These are phyloP conservation scores for Nephrotoma guestfalica DNA, from an alignment of 2,888 invertebrate genomes.

Conservation along the genomic window DNA sequence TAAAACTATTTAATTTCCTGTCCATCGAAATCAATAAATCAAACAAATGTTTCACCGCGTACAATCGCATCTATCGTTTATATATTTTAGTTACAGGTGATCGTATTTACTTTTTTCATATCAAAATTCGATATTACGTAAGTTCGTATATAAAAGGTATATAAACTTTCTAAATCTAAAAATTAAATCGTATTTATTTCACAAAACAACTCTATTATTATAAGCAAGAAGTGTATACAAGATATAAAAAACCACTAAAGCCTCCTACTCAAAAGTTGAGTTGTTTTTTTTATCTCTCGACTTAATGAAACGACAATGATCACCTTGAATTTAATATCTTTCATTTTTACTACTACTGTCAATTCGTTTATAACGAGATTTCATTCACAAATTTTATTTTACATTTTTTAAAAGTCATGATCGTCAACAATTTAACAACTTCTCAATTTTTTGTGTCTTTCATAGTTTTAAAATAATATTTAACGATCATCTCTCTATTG, in stretches of 20 bases:
- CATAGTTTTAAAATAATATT: neutral
- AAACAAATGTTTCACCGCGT: neutral
- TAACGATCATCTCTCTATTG: neutral
- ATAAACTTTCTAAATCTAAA: neutral
- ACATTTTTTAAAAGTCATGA: neutral
- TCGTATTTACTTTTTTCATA: neutral
- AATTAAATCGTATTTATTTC: neutral
- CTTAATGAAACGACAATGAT: neutral
- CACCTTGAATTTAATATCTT: neutral
- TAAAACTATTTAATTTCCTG: neutral
- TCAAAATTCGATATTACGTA: neutral
- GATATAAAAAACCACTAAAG: neutral
- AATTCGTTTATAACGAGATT: neutral
- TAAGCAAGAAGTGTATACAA: neutral
- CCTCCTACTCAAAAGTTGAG: neutral
- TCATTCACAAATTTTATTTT: neutral
- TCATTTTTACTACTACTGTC: neutral
- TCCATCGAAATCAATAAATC: neutral
- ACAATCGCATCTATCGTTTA: neutral
- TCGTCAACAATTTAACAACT: neutral
- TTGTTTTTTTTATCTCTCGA: neutral
- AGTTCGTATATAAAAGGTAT: neutral
- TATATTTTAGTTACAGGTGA: neutral
- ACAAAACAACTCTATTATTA: neutral
- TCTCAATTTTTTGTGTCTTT: neutral